Evolutionary conservation across 35 echinoderm and acorn worm genomes (phyloP).

Genomic region (Acanthaster planci): DNA sequence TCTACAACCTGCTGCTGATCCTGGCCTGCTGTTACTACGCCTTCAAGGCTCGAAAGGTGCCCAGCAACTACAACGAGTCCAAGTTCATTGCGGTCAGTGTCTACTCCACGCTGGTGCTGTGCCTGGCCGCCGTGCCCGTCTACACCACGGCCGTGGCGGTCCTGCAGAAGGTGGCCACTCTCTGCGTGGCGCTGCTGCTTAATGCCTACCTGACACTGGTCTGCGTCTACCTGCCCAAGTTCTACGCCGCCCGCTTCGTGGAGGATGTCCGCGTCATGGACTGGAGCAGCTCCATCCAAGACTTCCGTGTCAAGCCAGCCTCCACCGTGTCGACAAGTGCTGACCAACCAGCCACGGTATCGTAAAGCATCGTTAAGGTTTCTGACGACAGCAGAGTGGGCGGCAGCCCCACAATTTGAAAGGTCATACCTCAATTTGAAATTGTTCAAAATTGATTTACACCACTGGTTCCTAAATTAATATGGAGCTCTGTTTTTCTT

Average conservation of each 20-base stretch:
- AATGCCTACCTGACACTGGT: slow-evolving; percentile 42
- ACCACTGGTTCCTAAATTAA: too few species aligned
- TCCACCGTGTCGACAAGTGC: not conserved
- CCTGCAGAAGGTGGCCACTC: not conserved
- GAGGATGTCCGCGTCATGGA: slow-evolving; percentile 9
- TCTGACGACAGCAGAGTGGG: too few species aligned
- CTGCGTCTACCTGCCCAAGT: slow-evolving; percentile 44
- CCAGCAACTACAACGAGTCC: slow-evolving; percentile 47
- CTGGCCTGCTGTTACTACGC: slow-evolving; percentile 41
- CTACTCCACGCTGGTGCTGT: slow-evolving; percentile 35
- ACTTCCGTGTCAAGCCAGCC: not conserved
- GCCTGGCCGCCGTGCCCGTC: slow-evolving; percentile 25
- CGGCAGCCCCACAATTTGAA: too few species aligned
- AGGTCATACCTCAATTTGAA: too few species aligned
- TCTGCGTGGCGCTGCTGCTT: slow-evolving; percentile 24
- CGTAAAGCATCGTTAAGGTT: too few species aligned
- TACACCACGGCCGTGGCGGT: slow-evolving; percentile 13
- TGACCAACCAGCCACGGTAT: not conserved
- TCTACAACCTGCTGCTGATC: slow-evolving; percentile 46
- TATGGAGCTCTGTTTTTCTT: too few species aligned
- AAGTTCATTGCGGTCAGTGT: slow-evolving; percentile 41
- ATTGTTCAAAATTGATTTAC: too few species aligned
- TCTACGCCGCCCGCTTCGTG: slow-evolving; percentile 49
- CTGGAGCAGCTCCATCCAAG: not conserved
- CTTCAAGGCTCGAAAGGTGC: slow-evolving; percentile 37